Percentiles rank a stretch among this genome's conserved stretches.
These are phyloP conservation scores for Mastomys natalensis DNA, from an alignment of 2,113 vertebrate species.

Conservation along the genomic window DNA sequence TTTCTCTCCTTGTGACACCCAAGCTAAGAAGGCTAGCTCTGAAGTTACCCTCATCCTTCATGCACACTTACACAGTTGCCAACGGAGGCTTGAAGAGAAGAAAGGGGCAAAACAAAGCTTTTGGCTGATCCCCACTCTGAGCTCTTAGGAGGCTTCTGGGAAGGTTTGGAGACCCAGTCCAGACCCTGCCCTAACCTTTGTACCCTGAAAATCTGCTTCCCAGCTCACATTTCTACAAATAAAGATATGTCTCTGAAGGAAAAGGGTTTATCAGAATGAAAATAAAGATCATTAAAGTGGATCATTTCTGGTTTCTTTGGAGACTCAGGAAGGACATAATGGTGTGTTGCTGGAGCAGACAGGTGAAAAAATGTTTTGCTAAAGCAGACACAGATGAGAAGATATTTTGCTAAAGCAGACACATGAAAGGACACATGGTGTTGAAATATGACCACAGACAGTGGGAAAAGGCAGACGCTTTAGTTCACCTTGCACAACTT, in stretches of 20 bases:
- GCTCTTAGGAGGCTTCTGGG: neutral
- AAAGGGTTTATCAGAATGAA: neutral
- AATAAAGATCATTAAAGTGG: neutral
- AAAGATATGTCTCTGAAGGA: neutral
- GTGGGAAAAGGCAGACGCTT: no score
- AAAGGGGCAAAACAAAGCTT: neutral
- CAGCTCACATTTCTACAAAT: neutral
- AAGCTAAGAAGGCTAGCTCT: neutral
- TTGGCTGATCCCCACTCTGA: neutral
- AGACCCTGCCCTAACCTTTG: neutral
- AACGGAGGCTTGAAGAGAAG: neutral
- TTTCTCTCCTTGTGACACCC: neutral
- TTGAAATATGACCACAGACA: no score
- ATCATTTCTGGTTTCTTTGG: no score
- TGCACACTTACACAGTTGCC: neutral
- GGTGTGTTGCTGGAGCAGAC: no score
- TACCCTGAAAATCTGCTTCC: neutral
- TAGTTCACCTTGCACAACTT: no score
- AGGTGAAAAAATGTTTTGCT: no score
- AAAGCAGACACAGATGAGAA: no score
- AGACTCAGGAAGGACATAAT: no score
- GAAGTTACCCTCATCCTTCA: neutral
- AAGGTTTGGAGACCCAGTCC: neutral
- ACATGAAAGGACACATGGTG: no score
- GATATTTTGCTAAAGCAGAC: no score